Evolutionary conservation across 2,113 vertebrate genomes (phyloP).

Genomic region (Syngnathus typhle): DNA sequence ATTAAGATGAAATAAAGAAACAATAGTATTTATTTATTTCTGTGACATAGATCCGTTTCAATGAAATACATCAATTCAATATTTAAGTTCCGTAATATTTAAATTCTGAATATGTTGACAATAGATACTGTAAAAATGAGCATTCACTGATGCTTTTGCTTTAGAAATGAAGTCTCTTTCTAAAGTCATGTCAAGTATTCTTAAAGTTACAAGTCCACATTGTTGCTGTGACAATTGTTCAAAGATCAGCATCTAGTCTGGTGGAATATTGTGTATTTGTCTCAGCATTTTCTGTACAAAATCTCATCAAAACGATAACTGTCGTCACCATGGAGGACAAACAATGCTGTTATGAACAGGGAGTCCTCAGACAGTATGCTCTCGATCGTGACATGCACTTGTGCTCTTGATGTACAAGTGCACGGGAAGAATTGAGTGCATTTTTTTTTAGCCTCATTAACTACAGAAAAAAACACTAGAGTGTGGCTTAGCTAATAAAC

Average conservation of each 20-base stretch:
- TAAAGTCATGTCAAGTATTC: constrained; percentile 5
- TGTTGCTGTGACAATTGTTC: constrained; percentile 14
- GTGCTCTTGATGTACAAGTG: neutral
- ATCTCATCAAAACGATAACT: constrained; percentile 17
- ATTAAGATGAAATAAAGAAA: neutral
- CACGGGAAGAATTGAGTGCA: neutral
- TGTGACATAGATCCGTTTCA: too few relatives aligned
- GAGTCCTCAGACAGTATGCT: neutral
- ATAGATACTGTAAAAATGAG: neutral
- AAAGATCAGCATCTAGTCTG: neutral
- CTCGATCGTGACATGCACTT: neutral
- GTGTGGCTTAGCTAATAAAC: neutral
- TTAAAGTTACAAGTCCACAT: neutral
- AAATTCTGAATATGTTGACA: neutral
- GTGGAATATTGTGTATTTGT: constrained; percentile 20
- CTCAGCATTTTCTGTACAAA: constrained; percentile 24
- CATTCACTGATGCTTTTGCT: neutral
- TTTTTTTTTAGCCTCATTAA: too few relatives aligned
- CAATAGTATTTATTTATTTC: neutral
- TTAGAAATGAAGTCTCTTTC: neutral
- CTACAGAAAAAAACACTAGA: too few relatives aligned
- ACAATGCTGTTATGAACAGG: neutral
- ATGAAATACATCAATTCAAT: too few relatives aligned
- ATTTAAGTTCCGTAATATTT: too few relatives aligned
- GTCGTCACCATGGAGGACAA: neutral